These are phyloP conservation scores for Acridotheres tristis DNA, from an alignment of 2,797 vertebrate species.

Conservation along the genomic window DNA sequence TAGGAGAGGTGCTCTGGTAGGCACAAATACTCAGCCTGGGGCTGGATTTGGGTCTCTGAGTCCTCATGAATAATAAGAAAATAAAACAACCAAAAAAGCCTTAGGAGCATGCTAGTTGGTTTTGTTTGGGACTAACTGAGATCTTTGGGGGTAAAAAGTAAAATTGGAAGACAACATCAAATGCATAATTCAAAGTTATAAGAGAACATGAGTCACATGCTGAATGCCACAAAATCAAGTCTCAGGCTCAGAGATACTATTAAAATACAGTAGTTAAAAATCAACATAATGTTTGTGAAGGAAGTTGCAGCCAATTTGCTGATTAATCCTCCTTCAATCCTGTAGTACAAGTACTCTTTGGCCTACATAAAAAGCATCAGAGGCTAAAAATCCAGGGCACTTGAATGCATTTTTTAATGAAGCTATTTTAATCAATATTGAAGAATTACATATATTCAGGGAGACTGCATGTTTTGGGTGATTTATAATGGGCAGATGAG, in stretches of 20 bases:
- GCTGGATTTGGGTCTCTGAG: neutral
- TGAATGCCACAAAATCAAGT: slow-evolving; percentile 43
- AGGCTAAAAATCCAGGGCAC: slow-evolving; percentile 33
- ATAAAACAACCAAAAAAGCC: neutral
- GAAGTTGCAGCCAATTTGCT: slow-evolving; percentile 61
- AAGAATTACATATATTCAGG: slow-evolving; percentile 7
- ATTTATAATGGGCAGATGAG: neutral
- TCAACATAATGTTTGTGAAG: slow-evolving; percentile 55
- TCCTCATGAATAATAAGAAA: neutral
- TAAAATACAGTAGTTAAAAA: slow-evolving; percentile 54
- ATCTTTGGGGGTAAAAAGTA: neutral
- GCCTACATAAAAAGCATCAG: slow-evolving; percentile 43
- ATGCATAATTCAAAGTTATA: slow-evolving; percentile 16
- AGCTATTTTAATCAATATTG: slow-evolving; percentile 53
- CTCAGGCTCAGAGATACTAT: slow-evolving; percentile 9
- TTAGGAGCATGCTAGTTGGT: neutral
- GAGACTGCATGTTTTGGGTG: neutral
- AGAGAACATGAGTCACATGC: slow-evolving; percentile 38
- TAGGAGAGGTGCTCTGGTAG: neutral
- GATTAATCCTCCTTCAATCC: slow-evolving; percentile 61
- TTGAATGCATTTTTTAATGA: slow-evolving; percentile 45
- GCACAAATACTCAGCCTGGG: neutral
- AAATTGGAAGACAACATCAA: slow-evolving; percentile 4
- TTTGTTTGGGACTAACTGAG: neutral
- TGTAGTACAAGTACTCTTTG: slow-evolving; percentile 55